Conservation (phyloP, 2,113 vertebrate genomes). For the Panurus biarmicus region DNA sequence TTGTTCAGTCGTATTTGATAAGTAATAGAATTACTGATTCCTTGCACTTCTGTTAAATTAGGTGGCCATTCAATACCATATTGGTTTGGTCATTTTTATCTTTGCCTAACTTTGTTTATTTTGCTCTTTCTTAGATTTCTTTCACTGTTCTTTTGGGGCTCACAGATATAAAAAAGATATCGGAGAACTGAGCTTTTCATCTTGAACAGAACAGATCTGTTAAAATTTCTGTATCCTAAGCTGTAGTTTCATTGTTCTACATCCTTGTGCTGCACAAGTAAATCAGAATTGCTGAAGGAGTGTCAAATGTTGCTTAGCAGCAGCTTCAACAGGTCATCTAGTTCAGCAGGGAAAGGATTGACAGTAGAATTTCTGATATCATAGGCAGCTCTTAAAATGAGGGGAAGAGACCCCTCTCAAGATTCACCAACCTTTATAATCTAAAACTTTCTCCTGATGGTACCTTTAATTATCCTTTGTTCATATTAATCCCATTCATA, state of each 20-base stretch:
- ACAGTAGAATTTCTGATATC: not conserved
- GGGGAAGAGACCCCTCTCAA: not conserved
- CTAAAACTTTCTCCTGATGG: not conserved
- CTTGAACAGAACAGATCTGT: not conserved
- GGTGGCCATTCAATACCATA: not conserved
- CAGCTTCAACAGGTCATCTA: not conserved
- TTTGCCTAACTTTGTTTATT: not conserved
- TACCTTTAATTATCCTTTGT: not conserved
- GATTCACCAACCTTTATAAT: not conserved
- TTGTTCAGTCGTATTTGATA: not conserved
- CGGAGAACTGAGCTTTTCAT: not conserved
- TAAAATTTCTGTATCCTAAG: not conserved
- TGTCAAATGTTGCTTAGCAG: not conserved
- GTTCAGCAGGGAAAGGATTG: not conserved
- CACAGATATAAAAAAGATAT: rapidly evolving
- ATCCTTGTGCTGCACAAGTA: not conserved
- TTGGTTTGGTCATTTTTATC: not conserved
- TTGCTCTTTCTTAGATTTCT: not conserved
- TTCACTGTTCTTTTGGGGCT: not conserved
- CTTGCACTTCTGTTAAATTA: not conserved
- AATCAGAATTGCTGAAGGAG: not conserved
- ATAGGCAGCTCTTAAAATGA: not conserved
- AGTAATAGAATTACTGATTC: not conserved
- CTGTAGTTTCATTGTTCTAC: not conserved
- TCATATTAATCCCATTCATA: not conserved